Base-by-base conservation (phyloP, 2,888 invertebrate species). In the Agriopis leucophaearia region DNA sequence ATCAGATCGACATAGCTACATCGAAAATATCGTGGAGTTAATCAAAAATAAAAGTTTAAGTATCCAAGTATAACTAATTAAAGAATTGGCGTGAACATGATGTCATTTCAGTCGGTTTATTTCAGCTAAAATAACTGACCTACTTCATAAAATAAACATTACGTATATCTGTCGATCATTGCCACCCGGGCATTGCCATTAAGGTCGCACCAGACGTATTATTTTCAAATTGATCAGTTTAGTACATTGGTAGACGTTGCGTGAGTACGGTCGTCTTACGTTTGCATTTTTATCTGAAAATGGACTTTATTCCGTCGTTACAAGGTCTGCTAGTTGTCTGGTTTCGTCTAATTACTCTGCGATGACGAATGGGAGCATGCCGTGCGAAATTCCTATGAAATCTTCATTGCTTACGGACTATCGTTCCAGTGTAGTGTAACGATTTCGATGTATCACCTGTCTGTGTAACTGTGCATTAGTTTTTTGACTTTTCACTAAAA, bases 341-440 rank as follows among this genome's bases (percentile, higher is more conserved):
- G 71, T 74, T 80, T 78, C 71, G 79, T 78, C 85, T 89, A 91
- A 92, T 88, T 88, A 87, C 81, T 83, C 78, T 83, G 86, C 88
- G 83, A 85, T 87, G 89, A 90, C 88, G 88, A 87, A 89, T 88
- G 80, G 82, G 83, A 82, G 81, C 85, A 87, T 88, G 88, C 81
- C 85, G 87, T 88, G 89, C 84, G 87, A 90, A 90, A 90, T 90
- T 88, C 84, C 88, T 88, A 82, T 88, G 88, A 89, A 88, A 89
- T 89, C 82, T 88, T 86, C 82, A 78, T 78, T 80, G 80, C 74
- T 78, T 74, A 80, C 80, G 79, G 81, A 27, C 27, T 80, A 79
- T 80, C 78, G 81, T 80, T 80, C 81, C 78, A 81, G 79, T 81
- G 66, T 81, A 80, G 79, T 79, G 78, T 78, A 71, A 77, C 77